phyloP scores from a whole-genome alignment of 2,888 invertebrate species.

The Acrobasis consociella region DNA sequence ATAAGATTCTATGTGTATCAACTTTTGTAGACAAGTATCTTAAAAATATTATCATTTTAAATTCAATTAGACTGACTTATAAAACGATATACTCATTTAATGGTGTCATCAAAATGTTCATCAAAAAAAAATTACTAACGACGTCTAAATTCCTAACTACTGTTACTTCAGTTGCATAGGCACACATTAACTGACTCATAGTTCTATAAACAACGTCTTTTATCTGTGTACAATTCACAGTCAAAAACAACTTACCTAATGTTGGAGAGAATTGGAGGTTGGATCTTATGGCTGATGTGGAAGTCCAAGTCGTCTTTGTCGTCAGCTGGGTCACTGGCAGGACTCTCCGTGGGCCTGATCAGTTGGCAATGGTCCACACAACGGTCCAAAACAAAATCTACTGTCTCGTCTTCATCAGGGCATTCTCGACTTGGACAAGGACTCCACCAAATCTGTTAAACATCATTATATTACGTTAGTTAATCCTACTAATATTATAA shows the following conservation, averaged over 20 bases:
- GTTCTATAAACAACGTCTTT: not conserved
- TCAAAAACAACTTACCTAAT: conserved; percentile 47
- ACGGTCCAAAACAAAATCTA: conserved; percentile 87
- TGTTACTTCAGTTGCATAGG: not conserved
- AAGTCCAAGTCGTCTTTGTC: conserved; percentile 80
- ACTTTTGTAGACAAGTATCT: too few species aligned
- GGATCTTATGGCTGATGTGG: conserved; percentile 78
- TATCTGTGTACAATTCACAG: not conserved
- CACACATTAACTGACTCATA: not conserved
- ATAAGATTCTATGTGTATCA: too few species aligned
- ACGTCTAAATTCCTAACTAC: too few species aligned
- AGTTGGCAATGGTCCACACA: conserved; percentile 89
- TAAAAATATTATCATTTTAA: too few species aligned
- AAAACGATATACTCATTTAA: too few species aligned
- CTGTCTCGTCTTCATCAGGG: conserved; percentile 87
- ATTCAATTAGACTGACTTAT: too few species aligned
- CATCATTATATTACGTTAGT: not conserved
- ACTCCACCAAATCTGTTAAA: conserved; percentile 89
- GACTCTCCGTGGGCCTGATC: conserved; percentile 67
- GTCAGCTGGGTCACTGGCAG: conserved; percentile 65
- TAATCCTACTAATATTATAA: too few species aligned
- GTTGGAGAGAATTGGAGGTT: conserved; percentile 66
- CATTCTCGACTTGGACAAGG: conserved; percentile 91
- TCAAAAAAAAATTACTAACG: too few species aligned
- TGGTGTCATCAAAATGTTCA: too few species aligned